These are phyloP conservation scores for Myotis myotis DNA, from an alignment of 2,797 vertebrate species.

Conservation along the genomic window DNA sequence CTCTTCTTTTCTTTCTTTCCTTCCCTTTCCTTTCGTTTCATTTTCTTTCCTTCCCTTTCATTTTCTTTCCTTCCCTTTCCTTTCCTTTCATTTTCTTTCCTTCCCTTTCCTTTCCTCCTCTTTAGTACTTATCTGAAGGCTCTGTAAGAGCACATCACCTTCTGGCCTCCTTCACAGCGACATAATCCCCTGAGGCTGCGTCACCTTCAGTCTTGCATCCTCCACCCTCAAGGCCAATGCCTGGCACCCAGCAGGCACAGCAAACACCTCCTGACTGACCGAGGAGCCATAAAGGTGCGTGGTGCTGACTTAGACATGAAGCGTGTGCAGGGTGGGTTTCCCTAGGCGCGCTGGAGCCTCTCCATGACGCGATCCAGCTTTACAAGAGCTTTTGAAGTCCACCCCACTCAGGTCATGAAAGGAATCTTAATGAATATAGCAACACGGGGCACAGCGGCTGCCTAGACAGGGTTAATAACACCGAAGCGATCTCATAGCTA, in stretches of 20 bases:
- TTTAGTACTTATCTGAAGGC: neutral
- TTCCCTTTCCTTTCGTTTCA: no score
- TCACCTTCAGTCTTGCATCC: neutral
- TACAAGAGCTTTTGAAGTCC: neutral
- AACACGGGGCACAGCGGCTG: neutral
- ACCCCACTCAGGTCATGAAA: neutral
- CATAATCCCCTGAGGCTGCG: fast-evolving
- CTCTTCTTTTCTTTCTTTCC: no score
- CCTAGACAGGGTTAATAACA: neutral
- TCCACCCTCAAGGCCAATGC: neutral
- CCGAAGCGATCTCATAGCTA: neutral
- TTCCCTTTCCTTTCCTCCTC: no score
- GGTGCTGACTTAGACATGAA: neutral
- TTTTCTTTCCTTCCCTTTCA: no score
- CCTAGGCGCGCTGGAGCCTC: neutral
- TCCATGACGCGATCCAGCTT: neutral
- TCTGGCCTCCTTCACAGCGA: neutral
- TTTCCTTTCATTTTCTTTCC: no score
- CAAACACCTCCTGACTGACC: neutral
- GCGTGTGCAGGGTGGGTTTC: neutral
- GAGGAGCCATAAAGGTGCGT: neutral
- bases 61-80: no score
- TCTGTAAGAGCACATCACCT: neutral
- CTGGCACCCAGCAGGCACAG: neutral
- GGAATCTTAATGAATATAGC: neutral